A percentile compares a stretch with the other conserved stretches of the same genome.
phyloP scores from a whole-genome alignment of 2,113 vertebrate species.

The Rhineura floridana region DNA sequence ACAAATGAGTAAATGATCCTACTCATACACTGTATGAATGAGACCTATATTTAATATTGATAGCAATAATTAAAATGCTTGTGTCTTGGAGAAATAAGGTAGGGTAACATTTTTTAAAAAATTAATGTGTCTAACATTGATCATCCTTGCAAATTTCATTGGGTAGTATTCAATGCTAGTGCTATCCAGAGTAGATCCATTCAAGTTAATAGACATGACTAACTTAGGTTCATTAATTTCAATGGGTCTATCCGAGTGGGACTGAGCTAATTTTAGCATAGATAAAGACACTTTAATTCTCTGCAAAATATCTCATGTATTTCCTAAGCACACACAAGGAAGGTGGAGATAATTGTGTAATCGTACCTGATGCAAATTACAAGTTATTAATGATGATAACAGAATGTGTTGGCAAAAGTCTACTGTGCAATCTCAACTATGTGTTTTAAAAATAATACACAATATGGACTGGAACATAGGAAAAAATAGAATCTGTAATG shows the following conservation, averaged over 20 bases:
- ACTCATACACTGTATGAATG: conserved; percentile 86
- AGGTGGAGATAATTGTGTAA: neutral
- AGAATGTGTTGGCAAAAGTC: conserved; percentile 7
- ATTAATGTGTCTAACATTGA: conserved; percentile 15
- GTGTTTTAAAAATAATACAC: neutral
- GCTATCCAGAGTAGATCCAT: too few relatives aligned
- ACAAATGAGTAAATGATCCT: conserved; percentile 79
- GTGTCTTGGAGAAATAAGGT: conserved; percentile 81
- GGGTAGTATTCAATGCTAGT: too few relatives aligned
- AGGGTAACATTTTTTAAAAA: conserved; percentile 54
- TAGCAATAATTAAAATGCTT: conserved; percentile 74
- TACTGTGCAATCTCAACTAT: neutral
- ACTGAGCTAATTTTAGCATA: neutral
- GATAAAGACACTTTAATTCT: neutral
- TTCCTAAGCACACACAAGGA: conserved; percentile 2
- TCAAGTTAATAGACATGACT: too few relatives aligned
- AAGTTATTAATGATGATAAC: neutral
- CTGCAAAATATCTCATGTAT: neutral
- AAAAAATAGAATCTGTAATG: conserved; percentile 1
- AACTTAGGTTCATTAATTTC: too few relatives aligned
- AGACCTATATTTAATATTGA: conserved; percentile 82
- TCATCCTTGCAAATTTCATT: conserved; percentile 33
- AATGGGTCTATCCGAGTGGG: too few relatives aligned
- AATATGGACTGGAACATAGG: neutral
- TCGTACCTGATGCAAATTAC: neutral